Base-by-base conservation (phyloP, 2,888 invertebrate genomes). In the Spialia ferax region DNA sequence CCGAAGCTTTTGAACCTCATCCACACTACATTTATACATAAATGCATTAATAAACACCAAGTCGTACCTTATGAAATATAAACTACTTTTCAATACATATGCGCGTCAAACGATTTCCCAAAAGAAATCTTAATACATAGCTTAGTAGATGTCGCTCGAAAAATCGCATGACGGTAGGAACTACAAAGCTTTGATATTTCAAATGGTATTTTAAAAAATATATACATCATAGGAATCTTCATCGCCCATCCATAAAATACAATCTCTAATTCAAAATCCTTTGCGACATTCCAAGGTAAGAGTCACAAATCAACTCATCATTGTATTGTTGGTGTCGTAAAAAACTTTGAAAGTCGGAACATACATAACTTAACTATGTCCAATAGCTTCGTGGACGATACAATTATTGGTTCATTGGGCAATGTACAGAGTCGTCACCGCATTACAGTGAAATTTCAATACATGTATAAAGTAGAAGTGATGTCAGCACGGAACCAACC, bases 401-500 rank as follows among this genome's bases (percentile, higher is more conserved):
- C 32, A 35, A 48, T 52, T 67, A 73, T 71, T 71, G 72, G 63
- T 74, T 74, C 73, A 60, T 64, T 71, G 74, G 77, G 77, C 81
- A 83, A 83, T 85, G 83, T 80, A 81, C 85, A 83, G 78, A 71
- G 73, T 71, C 84, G 73, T 71, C 84, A 78, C 82, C 83, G 79
- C 78, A 74, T 74, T 82, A 86, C 79, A 82, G 77, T 82, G 80
- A 83, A 84, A 80, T 82, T 80, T 85, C 78, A 85, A 85, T 87
- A 86, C 83, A 83, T 79, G 75, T 88, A 87, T 83, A 85, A 85
- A 82, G 84, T 90, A 88, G 84, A 82, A 84, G 80, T 86, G 87
- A 84, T 86, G 86, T 82, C 80, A 82, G 85, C 83, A 82, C 85
- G 88, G 87, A 88, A 90, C 89, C 90, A 86, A 87, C 91, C 89